phyloP scores from a whole-genome alignment of 2,113 vertebrate genomes.

The Hiodon tergisus region DNA sequence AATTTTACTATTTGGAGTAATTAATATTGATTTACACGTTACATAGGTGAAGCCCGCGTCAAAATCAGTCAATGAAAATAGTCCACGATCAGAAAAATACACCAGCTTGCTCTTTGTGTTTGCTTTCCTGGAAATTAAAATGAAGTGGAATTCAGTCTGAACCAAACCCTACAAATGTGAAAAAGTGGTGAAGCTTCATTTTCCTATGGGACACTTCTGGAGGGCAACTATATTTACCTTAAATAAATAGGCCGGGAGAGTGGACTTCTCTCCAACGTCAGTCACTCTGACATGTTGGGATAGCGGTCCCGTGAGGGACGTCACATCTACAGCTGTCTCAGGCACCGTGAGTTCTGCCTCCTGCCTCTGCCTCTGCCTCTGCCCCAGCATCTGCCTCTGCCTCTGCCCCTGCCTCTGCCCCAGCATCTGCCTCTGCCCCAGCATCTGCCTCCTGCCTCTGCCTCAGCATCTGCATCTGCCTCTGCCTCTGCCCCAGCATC shows the following conservation, averaged over 20 bases:
- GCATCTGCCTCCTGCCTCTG: slow-evolving; percentile 51
- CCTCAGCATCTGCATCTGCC: slow-evolving; percentile 54
- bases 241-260: not conserved
- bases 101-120: too few relatives aligned
- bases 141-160: too few relatives aligned
- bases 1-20: too few relatives aligned
- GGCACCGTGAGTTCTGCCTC: slow-evolving; percentile 1
- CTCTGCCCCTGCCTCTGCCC: not conserved
- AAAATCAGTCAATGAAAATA: too few relatives aligned
- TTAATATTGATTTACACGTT: too few relatives aligned
- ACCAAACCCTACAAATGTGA: too few relatives aligned
- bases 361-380: not conserved
- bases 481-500: not conserved
- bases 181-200: too few relatives aligned
- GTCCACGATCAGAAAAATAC: too few relatives aligned
- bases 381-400: not conserved
- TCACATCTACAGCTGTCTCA: slow-evolving; percentile 11
- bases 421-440: too few relatives aligned
- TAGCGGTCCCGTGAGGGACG: slow-evolving; percentile 9
- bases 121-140: too few relatives aligned
- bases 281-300: slow-evolving; percentile 17
- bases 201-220: too few relatives aligned
- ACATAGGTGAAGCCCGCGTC: too few relatives aligned
- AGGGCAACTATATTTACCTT: not conserved
- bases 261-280: slow-evolving; percentile 1